Evolutionary conservation across 2,113 vertebrate species (phyloP), one percentile per base, ranked within the genome.

Genomic region (Sarotherodon lohbergeri): DNA sequence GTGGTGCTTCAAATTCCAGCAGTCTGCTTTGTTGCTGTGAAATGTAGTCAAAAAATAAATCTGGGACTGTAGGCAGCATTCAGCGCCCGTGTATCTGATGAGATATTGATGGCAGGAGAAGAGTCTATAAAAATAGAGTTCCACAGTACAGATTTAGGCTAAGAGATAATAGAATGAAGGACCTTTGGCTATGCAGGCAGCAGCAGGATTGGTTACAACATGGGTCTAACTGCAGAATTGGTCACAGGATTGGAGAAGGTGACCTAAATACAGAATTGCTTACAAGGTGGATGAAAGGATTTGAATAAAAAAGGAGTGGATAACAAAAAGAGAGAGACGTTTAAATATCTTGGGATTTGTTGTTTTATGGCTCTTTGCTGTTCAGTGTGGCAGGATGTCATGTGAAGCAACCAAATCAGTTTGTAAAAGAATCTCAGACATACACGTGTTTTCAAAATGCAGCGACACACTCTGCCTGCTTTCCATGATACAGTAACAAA

Each of bases 241-340:
- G 88, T 76, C 54, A n/a, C 88, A 91, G 86, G 43, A 88, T 50
- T 81, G 52, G 50, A 52, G 71, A 92, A 92, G 54, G 78, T 85
- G 89, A 87, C 87, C 90, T 84, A 88, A 86, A 92, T 89, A 89
- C 34, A 86, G 56, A 91, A 78, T 54, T 16, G 81, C 88, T 91
- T 81, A 29, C 32, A 83, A 82, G 63, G 13, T 52, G 73, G 27
- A 78, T 78, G 19, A 78, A 52, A 78, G 10, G 17, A 78, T 54
- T 52, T 48, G 48, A 66, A 91, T 88, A 80, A 90, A 80, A 84
- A 83, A 90, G 80, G 68, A 48, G 19, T 32, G 59, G 50, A 71
- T 86, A 29, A 78, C 46, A 85, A 84, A 91, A 46, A 52, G 12
- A 9, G 55, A 84, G 22, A 52, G 32, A 56, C 50, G n/a, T 78